These are phyloP conservation scores for Otolemur garnettii DNA, from an alignment of 2,113 vertebrate species.

Conservation along the genomic window DNA sequence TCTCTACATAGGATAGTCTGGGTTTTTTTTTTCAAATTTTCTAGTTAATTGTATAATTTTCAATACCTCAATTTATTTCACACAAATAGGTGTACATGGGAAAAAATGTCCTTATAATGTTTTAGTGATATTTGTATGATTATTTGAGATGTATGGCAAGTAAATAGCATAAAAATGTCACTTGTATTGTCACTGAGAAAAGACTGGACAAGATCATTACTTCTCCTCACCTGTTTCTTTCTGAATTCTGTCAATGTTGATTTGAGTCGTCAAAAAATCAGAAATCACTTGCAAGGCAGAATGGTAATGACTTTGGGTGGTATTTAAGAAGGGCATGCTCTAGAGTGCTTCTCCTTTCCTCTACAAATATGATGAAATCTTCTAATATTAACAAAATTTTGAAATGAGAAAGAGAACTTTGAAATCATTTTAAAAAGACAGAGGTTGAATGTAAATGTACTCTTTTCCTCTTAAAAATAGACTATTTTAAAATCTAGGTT, in stretches of 20 bases:
- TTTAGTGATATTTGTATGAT: not conserved
- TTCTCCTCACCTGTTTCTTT: not conserved
- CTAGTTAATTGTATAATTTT: not conserved
- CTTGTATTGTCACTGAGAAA: not conserved
- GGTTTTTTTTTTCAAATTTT: not conserved
- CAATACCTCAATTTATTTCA: conserved; percentile 13
- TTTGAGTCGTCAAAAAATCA: not conserved
- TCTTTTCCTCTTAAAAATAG: not conserved
- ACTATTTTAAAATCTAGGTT: not conserved
- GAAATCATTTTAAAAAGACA: conserved; percentile 28
- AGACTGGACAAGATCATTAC: not conserved
- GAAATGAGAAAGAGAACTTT: not conserved
- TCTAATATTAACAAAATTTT: not conserved
- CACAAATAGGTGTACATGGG: not conserved
- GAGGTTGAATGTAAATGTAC: not conserved
- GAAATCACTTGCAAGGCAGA: not conserved
- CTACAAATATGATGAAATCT: not conserved
- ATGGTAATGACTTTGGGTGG: not conserved
- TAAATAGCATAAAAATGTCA: not conserved
- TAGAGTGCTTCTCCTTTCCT: not conserved
- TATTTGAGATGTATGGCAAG: not conserved
- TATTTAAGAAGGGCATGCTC: not conserved
- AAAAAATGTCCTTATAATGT: conserved; percentile 14
- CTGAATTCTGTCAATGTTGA: not conserved
- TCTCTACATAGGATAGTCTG: not conserved